Conservation (phyloP, 2,113 vertebrate species). For the Panurus biarmicus region DNA sequence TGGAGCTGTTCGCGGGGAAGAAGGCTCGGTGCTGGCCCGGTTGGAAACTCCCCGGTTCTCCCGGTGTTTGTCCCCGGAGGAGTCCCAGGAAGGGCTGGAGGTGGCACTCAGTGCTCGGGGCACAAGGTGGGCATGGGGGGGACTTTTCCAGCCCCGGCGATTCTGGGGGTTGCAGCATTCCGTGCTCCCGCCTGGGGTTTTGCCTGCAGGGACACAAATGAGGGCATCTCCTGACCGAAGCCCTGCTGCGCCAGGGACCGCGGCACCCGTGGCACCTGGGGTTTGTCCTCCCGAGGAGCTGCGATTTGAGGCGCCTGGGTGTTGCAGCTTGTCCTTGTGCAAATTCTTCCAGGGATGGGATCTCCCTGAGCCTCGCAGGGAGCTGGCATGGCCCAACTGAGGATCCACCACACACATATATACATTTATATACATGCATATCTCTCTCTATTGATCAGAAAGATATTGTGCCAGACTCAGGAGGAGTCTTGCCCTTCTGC, state of each 20-base stretch:
- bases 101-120: not conserved
- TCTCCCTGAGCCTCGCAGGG: not conserved
- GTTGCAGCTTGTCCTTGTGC: not conserved
- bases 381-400: not conserved
- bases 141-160: not conserved
- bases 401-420: too few relatives aligned
- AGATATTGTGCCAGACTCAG: not conserved
- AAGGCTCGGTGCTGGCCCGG: not conserved
- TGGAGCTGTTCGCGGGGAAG: not conserved
- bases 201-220: not conserved
- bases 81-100: not conserved
- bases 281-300: not conserved
- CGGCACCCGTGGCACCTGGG: not conserved
- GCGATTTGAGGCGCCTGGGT: not conserved
- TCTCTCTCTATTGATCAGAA: too few relatives aligned
- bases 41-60: accelerated
- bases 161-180: not conserved
- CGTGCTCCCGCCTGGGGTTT: not conserved
- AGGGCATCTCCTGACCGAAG: not conserved
- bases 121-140: too few relatives aligned
- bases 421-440: too few relatives aligned
- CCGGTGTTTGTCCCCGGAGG: not conserved
- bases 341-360: not conserved
- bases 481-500: not conserved
- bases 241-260: not conserved